phyloP scores from a whole-genome alignment of 2,797 vertebrate species.

The Psittacula derbiana region DNA sequence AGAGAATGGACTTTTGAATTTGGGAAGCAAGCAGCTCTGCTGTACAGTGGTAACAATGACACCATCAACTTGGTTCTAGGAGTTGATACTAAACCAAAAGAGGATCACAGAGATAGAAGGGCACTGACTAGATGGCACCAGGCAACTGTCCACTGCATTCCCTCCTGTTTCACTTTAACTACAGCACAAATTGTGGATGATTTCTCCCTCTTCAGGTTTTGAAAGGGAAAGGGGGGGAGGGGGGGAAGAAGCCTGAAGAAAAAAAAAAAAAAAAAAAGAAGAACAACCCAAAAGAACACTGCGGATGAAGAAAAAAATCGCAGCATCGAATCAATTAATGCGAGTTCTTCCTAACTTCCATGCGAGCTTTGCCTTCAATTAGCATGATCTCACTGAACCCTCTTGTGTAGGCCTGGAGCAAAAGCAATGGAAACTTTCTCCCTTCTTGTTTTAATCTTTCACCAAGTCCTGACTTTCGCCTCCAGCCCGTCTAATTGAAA shows the following conservation, averaged over 20 bases:
- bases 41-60: neutral
- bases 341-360: slow-evolving; percentile 68
- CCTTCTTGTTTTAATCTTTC: slow-evolving; percentile 86
- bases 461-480: slow-evolving; percentile 87
- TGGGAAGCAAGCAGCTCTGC: slow-evolving; percentile 16
- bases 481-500: slow-evolving; percentile 99
- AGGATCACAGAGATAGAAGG: neutral
- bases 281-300: slow-evolving; percentile 24
- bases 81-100: neutral
- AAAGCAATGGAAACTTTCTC: slow-evolving; percentile 78
- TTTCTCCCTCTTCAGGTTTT: neutral
- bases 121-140: neutral
- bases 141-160: neutral
- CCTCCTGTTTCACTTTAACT: neutral
- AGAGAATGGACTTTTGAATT: neutral
- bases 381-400: slow-evolving; percentile 77
- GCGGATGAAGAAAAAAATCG: slow-evolving; percentile 41
- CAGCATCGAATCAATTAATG: slow-evolving; percentile 74
- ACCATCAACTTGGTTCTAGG: neutral
- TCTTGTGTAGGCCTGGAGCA: slow-evolving; percentile 72
- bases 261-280: neutral
- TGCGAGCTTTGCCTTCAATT: slow-evolving; percentile 78
- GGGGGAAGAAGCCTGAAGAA: neutral
- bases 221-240: neutral
- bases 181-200: neutral